Evolutionary conservation across 2,888 invertebrate species (phyloP).

Genomic region (Euzophera pinguis): DNA sequence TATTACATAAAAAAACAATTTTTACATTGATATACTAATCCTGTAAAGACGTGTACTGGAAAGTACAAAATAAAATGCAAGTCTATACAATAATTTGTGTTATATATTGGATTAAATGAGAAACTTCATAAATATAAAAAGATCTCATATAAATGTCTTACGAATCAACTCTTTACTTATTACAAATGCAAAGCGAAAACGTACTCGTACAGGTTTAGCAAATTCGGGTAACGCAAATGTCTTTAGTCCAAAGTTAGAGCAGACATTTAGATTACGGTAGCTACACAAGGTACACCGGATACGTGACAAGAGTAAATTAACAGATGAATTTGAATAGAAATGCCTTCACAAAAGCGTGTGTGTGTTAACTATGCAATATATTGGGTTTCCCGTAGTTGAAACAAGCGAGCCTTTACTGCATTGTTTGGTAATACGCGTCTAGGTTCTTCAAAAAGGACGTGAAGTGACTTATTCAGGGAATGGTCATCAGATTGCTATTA

Average conservation of each 20-base stretch:
- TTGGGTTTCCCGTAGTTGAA: conserved; percentile 1
- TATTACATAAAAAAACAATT: too few species aligned
- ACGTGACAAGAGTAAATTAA: conserved; percentile 32
- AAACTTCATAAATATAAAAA: too few species aligned
- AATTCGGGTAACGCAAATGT: background rate
- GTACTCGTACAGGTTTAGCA: background rate
- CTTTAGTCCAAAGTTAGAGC: conserved; percentile 26
- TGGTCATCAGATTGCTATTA: too few species aligned
- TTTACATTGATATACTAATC: too few species aligned
- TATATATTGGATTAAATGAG: too few species aligned
- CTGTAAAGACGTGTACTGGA: too few species aligned
- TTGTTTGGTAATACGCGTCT: background rate
- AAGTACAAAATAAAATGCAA: too few species aligned
- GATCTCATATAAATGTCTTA: too few species aligned
- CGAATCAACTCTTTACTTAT: too few species aligned
- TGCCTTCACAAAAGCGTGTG: conserved; percentile 20
- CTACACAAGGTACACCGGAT: conserved; percentile 30
- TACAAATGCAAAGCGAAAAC: background rate
- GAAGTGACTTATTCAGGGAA: background rate
- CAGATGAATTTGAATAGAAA: conserved; percentile 40
- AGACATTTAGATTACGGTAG: conserved; percentile 16
- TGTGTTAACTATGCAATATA: conserved; percentile 9
- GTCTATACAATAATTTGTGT: too few species aligned
- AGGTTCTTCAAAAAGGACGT: background rate
- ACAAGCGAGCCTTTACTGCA: background rate